Evolutionary conservation across 1,140 invertebrate species (phyloP).

Genomic region (Sinella curviseta): DNA sequence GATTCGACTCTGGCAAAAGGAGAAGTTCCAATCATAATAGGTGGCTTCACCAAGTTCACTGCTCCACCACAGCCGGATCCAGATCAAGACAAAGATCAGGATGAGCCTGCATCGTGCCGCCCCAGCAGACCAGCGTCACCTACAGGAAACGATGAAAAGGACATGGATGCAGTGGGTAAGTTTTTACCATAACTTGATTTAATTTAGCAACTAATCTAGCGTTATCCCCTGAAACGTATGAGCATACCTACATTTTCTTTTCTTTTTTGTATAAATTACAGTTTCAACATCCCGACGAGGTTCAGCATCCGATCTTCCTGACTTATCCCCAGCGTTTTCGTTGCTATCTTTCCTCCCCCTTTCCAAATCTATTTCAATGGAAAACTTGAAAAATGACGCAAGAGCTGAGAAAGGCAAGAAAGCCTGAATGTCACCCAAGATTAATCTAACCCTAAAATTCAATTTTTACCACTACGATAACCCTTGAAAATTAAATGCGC

Average conservation of each 20-base stretch:
- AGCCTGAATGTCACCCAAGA: background rate
- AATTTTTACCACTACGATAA: too few relatives aligned
- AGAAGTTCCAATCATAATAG: conserved; percentile 6
- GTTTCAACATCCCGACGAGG: conserved; percentile 1
- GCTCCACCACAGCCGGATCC: background rate
- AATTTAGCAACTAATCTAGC: background rate
- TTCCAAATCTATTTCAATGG: conserved; percentile 6
- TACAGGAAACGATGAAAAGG: background rate
- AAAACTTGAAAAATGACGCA: conserved; percentile 9
- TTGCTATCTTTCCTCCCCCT: conserved; percentile 13
- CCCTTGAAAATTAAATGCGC: too few relatives aligned
- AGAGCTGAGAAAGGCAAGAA: conserved; percentile 9
- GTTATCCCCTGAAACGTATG: too few relatives aligned
- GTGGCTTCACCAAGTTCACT: background rate
- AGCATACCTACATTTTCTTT: background rate
- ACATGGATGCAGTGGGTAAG: conserved; percentile 19
- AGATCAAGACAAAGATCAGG: background rate
- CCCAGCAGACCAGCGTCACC: conserved; percentile 1
- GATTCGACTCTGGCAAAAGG: conserved; percentile 4
- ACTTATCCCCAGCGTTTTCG: background rate
- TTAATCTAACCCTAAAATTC: background rate
- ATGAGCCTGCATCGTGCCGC: background rate
- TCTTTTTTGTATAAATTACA: background rate
- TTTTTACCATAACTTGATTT: background rate
- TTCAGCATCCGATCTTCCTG: conserved; percentile 16